These are phyloP conservation scores for Aurelia aurita complex sp. Pacific DNA, from an alignment of 30 jellyfish, hydroid and myxozoan species.

Conservation along the genomic window DNA sequence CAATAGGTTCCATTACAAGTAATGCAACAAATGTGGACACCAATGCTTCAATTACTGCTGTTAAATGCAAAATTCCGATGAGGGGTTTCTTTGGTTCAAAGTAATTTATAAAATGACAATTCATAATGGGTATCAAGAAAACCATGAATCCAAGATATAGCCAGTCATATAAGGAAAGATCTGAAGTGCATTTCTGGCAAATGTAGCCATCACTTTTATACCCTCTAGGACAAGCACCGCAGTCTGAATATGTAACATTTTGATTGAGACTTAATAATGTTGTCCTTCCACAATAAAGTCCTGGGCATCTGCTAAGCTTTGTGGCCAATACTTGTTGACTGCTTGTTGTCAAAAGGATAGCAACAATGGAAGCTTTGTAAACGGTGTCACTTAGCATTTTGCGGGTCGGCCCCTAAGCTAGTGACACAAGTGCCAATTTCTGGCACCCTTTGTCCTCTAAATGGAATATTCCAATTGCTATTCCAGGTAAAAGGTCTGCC, in stretches of 20 bases:
- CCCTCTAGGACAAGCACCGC: constrained; percentile 89
- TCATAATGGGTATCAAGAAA: constrained; percentile 51
- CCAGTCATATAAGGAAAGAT: constrained; percentile 76
- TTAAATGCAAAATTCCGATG: constrained; percentile 50
- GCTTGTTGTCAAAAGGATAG: no score
- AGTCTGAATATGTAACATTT: constrained; percentile 31
- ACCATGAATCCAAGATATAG: constrained; percentile 87
- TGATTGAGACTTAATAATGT: not conserved
- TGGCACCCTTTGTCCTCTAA: no score
- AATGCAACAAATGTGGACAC: constrained; percentile 52
- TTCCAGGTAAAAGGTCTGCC: no score
- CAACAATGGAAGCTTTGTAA: no score
- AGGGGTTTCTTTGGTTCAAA: constrained; percentile 54
- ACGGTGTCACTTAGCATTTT: no score
- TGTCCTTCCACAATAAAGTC: constrained; percentile 83
- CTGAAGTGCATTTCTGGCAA: constrained; percentile 72
- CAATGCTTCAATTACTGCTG: constrained; percentile 61
- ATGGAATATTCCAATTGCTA: no score
- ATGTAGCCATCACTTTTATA: constrained; percentile 76
- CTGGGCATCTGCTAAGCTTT: constrained; percentile 71
- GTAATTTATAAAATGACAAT: constrained; percentile 66
- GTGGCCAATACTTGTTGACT: no score
- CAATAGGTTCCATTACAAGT: constrained; percentile 76
- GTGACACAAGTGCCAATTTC: no score
- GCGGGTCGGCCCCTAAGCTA: no score